Evolutionary conservation across 2,797 vertebrate genomes (phyloP).

Genomic region (Scolopax bukidnonensis): DNA sequence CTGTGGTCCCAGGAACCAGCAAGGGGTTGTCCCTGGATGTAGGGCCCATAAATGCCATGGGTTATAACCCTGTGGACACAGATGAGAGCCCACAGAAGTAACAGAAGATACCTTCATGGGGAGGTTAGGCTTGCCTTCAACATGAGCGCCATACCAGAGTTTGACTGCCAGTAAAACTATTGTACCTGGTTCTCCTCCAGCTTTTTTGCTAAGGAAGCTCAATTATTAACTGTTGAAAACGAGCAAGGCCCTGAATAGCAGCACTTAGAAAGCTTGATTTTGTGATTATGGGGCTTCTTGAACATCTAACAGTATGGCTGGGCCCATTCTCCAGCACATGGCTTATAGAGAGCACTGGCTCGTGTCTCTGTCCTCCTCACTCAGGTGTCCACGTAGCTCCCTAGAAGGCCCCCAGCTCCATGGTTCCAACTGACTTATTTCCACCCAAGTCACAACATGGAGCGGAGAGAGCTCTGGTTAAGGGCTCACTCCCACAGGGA

Average conservation of each 20-base stretch:
- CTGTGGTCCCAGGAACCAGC: neutral
- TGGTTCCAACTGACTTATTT: fast-evolving
- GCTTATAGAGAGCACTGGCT: neutral
- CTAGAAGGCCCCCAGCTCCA: neutral
- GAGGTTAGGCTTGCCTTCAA: neutral
- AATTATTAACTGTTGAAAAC: neutral
- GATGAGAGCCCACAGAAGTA: neutral
- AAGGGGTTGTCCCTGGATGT: neutral
- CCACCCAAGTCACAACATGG: neutral
- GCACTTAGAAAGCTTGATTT: neutral
- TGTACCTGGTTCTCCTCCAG: neutral
- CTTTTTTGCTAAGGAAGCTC: neutral
- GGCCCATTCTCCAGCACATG: fast-evolving
- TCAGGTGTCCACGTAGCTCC: neutral
- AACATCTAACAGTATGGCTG: fast-evolving
- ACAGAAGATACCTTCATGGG: neutral
- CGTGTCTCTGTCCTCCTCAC: neutral
- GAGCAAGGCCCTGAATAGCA: neutral
- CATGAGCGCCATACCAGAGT: neutral
- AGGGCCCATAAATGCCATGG: neutral
- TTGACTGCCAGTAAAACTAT: neutral
- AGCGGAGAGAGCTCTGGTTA: neutral
- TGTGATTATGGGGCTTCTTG: neutral
- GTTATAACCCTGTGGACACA: neutral
- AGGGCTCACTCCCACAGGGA: fast-evolving